Evolutionary conservation across 2,113 vertebrate species (phyloP), one percentile per base, ranked within the genome.

Genomic region (Chaenogobius annularis): DNA sequence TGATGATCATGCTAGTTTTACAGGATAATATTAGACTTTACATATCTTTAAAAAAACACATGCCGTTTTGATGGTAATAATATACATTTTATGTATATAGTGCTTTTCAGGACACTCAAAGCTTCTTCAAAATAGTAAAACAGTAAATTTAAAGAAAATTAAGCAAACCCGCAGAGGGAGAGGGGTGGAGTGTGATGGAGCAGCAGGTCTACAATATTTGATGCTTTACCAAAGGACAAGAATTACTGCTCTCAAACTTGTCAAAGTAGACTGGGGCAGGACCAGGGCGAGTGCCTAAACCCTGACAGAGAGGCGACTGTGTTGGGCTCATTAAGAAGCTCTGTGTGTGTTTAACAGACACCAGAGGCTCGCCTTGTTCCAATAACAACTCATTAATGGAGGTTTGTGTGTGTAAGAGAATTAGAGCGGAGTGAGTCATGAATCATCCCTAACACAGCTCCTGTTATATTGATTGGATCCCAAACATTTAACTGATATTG

Each of bases 371-470:
- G 80, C 83, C 77, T 88, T 92, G 83, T 87, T 93, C 87, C 88
- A 91, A 92, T 92, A 92, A 92, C 89, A 93, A 89, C 86, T 91
- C 90, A 91, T 93, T 94, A 91, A 92, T 91, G 92, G 92, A 80
- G 83, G 85, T 88, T 91, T 92, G 90, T 91, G 87, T 91, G 85
- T 92, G 85, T 87, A 88, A 81, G 81, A 78, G 88, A 91, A 91
- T 93, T 92, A 89, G 81, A 79, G 72, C 13, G 84, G 83, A 87
- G 85, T 88, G 85, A 87, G 89, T 88, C 81, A 90, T 89, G 88
- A 92, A 92, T 93, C 91, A 90, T 73, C 83, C 75, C 80, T 77
- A 85, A 87, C 87, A 90, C 91, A 87, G 82, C 81, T 92, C 90
- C 89, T 71, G 75, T 79, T 80, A 86, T 89, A 92, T 85, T 87